A percentile compares a stretch with the other conserved stretches of the same genome.
Evolutionary conservation across 2,113 vertebrate species (phyloP).

Genomic region (Hippopotamus amphibius): DNA sequence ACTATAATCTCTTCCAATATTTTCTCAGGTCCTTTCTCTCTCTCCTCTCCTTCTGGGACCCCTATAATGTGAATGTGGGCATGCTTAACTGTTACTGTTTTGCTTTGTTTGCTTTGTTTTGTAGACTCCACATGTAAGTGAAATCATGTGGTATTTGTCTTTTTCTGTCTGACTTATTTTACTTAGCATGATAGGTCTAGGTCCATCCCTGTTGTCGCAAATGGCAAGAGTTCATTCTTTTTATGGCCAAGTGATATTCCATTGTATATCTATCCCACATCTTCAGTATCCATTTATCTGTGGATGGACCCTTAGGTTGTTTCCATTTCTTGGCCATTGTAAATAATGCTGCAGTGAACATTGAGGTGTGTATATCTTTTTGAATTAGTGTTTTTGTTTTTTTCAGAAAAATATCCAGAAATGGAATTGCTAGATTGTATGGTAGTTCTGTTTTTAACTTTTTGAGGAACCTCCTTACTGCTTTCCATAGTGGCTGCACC

Average conservation of each 20-base stretch:
- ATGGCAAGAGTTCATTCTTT: neutral
- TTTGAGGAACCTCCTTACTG: neutral
- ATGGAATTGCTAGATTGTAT: neutral
- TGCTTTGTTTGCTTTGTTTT: neutral
- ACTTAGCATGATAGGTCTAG: neutral
- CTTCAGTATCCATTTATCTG: neutral
- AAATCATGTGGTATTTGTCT: neutral
- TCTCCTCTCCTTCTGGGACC: too few relatives aligned
- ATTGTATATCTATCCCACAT: neutral
- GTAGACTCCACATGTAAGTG: neutral
- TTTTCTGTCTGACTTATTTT: neutral
- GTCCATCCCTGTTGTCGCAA: neutral
- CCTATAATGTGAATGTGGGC: too few relatives aligned
- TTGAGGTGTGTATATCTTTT: neutral
- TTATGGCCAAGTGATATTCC: neutral
- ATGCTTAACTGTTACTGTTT: neutral
- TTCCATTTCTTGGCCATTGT: neutral
- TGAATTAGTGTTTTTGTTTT: neutral
- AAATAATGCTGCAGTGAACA: neutral
- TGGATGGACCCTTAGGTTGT: neutral
- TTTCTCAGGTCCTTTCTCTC: too few relatives aligned
- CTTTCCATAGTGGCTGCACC: neutral
- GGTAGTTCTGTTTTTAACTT: neutral
- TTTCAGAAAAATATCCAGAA: neutral
- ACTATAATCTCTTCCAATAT: too few relatives aligned